Percentiles rank a stretch among this genome's conserved stretches.
Conservation (phyloP, 2,888 invertebrate genomes). For the Lapara coniferarum region DNA sequence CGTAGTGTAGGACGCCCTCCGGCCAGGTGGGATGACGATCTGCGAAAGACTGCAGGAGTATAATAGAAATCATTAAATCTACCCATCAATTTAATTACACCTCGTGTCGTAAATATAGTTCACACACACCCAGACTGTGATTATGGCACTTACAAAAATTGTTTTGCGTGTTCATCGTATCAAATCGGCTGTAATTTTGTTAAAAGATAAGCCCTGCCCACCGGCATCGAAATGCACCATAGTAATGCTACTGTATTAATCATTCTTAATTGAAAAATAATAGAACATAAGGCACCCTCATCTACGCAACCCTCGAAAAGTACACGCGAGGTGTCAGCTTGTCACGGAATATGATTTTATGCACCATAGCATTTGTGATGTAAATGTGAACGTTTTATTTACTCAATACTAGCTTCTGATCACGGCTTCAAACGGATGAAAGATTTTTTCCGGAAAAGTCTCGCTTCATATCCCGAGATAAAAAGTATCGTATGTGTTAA, state of each 20-base stretch:
- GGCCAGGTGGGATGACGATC: too few species aligned
- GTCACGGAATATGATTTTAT: slow-evolving; percentile 47
- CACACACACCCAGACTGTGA: slow-evolving; percentile 30
- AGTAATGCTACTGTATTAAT: slow-evolving; percentile 50
- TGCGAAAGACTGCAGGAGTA: too few species aligned
- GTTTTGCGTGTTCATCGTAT: slow-evolving; percentile 40
- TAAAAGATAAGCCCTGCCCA: slow-evolving; percentile 47
- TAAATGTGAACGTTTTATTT: background rate
- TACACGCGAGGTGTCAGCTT: slow-evolving; percentile 60
- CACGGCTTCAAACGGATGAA: too few species aligned
- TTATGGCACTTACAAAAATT: slow-evolving; percentile 48
- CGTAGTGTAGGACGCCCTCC: too few species aligned
- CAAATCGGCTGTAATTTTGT: slow-evolving; percentile 46
- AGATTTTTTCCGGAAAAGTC: too few species aligned
- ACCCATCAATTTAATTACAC: slow-evolving; percentile 4
- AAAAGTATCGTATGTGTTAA: too few species aligned
- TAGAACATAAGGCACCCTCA: slow-evolving; percentile 57
- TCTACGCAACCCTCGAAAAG: slow-evolving; percentile 50
- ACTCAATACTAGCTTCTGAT: background rate
- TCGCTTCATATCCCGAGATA: too few species aligned
- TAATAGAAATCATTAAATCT: too few species aligned
- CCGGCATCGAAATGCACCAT: slow-evolving; percentile 50
- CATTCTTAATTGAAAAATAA: slow-evolving; percentile 67
- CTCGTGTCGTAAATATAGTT: slow-evolving; percentile 4
- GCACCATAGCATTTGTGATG: slow-evolving; percentile 14